Evolutionary conservation across 2,113 vertebrate species (phyloP).

Genomic region (Oceanites oceanicus): DNA sequence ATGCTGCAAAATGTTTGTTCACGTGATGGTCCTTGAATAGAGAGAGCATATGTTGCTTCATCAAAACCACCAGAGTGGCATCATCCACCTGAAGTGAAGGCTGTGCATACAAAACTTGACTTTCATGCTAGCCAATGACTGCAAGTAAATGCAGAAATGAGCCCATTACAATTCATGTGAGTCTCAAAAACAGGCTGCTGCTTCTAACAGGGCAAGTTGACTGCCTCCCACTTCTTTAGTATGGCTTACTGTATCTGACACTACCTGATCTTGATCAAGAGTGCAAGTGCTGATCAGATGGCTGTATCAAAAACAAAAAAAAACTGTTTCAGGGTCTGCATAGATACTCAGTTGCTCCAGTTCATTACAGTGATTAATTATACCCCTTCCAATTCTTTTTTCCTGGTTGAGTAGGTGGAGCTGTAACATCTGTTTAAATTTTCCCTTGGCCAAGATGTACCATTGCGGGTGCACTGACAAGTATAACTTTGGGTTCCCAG

Average conservation of each 20-base stretch:
- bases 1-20: background rate
- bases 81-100: background rate
- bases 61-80: background rate
- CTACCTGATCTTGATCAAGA: background rate
- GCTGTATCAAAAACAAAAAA: background rate
- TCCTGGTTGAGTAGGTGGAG: conserved; percentile 10
- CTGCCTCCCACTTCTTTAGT: background rate
- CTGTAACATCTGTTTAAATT: background rate
- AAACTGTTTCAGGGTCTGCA: background rate
- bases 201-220: background rate
- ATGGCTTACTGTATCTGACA: background rate
- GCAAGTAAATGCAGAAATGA: background rate
- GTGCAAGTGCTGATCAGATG: background rate
- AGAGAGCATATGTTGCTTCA: background rate
- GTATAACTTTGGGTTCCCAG: background rate
- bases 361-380: background rate
- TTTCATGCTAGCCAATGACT: background rate
- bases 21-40: background rate
- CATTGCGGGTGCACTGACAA: background rate
- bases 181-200: background rate
- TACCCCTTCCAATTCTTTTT: background rate
- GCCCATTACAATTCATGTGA: fast-evolving
- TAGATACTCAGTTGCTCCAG: background rate
- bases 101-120: background rate
- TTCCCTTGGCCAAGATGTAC: background rate